These are phyloP conservation scores for Hypolimnas misippus DNA, from an alignment of 2,888 invertebrate genomes.

Conservation along the genomic window DNA sequence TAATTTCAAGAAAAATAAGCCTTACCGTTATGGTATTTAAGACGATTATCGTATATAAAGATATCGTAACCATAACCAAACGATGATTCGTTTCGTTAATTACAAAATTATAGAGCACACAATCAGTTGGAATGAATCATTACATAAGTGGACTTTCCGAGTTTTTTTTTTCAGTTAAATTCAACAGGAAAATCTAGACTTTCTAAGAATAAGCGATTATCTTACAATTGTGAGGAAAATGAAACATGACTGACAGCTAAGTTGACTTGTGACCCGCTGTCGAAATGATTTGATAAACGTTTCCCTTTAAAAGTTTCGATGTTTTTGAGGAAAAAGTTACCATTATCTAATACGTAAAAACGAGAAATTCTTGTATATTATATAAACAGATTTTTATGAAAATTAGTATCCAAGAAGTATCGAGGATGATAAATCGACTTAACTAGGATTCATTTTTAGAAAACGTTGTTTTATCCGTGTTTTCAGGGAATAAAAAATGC, in stretches of 20 bases:
- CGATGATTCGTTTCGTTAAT: conserved; percentile 17
- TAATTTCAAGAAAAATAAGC: neutral
- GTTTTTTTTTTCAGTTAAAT: conserved; percentile 43
- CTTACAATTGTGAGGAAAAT: conserved; percentile 27
- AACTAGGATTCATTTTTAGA: too few species aligned
- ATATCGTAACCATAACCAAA: neutral
- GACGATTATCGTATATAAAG: neutral
- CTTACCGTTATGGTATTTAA: neutral
- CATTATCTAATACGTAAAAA: too few species aligned
- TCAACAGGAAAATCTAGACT: conserved; percentile 44
- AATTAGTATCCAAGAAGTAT: too few species aligned
- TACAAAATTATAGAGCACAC: conserved; percentile 23
- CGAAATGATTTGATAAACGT: neutral
- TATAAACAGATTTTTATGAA: neutral
- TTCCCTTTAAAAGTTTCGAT: neutral
- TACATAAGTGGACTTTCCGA: conserved; percentile 34
- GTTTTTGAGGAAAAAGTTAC: neutral
- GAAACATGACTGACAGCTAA: neutral
- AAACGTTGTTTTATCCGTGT: too few species aligned
- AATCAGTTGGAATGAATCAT: conserved; percentile 17
- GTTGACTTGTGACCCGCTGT: conserved; percentile 2
- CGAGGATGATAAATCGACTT: too few species aligned
- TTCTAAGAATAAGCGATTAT: conserved; percentile 28
- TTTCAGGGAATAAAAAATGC: too few species aligned
- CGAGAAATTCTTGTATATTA: neutral